phyloP scores from a whole-genome alignment of 2,888 invertebrate species.

The Melitaea athalia region DNA sequence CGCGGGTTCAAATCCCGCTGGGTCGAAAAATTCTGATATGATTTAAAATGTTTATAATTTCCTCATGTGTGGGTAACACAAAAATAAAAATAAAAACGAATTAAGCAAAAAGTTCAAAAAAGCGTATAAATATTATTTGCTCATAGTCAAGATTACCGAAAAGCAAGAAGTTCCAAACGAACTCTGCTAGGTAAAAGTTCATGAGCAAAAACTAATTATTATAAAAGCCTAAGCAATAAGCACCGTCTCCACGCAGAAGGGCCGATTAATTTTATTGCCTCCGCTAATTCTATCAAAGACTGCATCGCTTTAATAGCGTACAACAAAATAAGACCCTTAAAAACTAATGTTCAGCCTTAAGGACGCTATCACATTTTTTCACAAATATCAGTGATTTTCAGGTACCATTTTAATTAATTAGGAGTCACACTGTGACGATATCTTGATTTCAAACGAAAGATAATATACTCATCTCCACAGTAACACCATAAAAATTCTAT shows the following conservation, averaged over 20 bases:
- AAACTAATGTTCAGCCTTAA: slow-evolving; percentile 81
- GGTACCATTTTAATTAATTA: no score
- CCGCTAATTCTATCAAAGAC: slow-evolving; percentile 79
- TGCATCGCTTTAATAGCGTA: slow-evolving; percentile 73
- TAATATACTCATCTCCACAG: no score
- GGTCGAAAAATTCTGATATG: no score
- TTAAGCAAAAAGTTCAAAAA: not conserved
- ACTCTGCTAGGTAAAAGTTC: slow-evolving; percentile 3
- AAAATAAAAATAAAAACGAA: no score
- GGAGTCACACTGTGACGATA: no score
- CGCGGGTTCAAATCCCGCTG: no score
- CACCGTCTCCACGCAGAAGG: slow-evolving; percentile 38
- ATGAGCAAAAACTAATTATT: slow-evolving; percentile 30
- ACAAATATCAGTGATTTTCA: no score
- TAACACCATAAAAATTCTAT: no score
- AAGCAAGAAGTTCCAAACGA: not conserved
- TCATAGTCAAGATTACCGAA: not conserved
- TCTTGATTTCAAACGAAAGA: no score
- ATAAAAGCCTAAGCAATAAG: slow-evolving; percentile 38
- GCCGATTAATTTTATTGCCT: slow-evolving; percentile 77
- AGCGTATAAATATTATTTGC: not conserved
- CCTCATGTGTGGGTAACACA: no score
- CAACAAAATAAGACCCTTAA: slow-evolving; percentile 81
- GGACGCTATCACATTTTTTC: no score
- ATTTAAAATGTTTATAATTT: no score